These are phyloP conservation scores for Leptatherina wallacei DNA, from an alignment of 2,797 vertebrate species.

Conservation along the genomic window DNA sequence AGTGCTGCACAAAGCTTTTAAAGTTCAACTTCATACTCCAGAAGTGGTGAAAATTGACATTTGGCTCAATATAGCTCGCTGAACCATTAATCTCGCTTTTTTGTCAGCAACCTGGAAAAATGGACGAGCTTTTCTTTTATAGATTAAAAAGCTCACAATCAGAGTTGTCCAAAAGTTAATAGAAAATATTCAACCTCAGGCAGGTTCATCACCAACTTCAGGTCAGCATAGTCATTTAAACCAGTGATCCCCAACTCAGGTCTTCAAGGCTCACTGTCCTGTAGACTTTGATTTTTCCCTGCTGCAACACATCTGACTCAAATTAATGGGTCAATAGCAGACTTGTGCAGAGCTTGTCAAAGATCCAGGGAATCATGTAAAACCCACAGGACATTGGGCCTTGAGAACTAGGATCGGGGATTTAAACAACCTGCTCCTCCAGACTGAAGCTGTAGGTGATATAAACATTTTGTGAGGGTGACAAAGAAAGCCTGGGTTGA, in stretches of 20 bases:
- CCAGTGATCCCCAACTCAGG: too few relatives aligned
- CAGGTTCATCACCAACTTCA: background rate
- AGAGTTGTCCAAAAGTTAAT: background rate
- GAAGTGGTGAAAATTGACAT: background rate
- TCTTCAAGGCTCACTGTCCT: too few relatives aligned
- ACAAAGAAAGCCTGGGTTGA: background rate
- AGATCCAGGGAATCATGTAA: too few relatives aligned
- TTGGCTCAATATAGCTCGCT: background rate
- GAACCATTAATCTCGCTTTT: background rate
- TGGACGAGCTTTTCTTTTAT: background rate
- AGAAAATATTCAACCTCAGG: background rate
- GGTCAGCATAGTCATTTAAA: background rate
- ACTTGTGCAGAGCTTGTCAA: too few relatives aligned
- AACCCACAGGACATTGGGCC: too few relatives aligned
- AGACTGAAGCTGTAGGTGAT: background rate
- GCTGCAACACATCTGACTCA: too few relatives aligned
- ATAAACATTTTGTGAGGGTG: background rate
- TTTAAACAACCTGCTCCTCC: too few relatives aligned
- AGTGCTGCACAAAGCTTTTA: background rate
- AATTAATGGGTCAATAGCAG: too few relatives aligned
- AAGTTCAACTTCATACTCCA: background rate
- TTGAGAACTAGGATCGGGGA: too few relatives aligned
- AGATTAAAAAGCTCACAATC: background rate
- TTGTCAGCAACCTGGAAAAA: background rate
- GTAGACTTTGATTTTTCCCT: too few relatives aligned